Evolutionary conservation across 2,113 vertebrate species (phyloP).

Genomic region (Azemiops feae): DNA sequence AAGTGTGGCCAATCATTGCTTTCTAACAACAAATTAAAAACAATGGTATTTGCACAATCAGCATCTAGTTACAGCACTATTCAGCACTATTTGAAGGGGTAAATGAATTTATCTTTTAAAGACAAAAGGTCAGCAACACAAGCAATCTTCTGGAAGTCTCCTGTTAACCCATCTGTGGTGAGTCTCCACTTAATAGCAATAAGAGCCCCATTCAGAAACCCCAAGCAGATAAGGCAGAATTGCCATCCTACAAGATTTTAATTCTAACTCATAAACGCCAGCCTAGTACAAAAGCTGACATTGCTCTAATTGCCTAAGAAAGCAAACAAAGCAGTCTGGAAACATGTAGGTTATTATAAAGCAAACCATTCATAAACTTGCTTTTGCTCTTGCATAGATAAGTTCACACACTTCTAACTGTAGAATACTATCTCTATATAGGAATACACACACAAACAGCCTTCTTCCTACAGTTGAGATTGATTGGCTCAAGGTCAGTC

Average conservation of each 20-base stretch:
- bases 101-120: accelerated
- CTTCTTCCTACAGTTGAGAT: background rate
- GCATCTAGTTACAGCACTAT: background rate
- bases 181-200: background rate
- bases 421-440: background rate
- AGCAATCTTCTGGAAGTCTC: background rate
- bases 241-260: background rate
- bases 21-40: accelerated
- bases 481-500: background rate
- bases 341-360: background rate
- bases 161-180: background rate
- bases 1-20: background rate
- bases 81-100: background rate
- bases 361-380: background rate
- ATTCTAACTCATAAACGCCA: background rate
- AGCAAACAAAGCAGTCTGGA: background rate
- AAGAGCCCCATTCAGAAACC: background rate
- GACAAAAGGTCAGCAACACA: background rate
- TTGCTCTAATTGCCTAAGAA: background rate
- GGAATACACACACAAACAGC: background rate
- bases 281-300: background rate
- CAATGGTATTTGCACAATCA: background rate
- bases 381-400: background rate
- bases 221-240: background rate
- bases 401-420: background rate